Percentiles rank a stretch among this genome's conserved stretches.
phyloP scores from a whole-genome alignment of 2,113 vertebrate species.

The Calyptommatus sinebrachiatus region DNA sequence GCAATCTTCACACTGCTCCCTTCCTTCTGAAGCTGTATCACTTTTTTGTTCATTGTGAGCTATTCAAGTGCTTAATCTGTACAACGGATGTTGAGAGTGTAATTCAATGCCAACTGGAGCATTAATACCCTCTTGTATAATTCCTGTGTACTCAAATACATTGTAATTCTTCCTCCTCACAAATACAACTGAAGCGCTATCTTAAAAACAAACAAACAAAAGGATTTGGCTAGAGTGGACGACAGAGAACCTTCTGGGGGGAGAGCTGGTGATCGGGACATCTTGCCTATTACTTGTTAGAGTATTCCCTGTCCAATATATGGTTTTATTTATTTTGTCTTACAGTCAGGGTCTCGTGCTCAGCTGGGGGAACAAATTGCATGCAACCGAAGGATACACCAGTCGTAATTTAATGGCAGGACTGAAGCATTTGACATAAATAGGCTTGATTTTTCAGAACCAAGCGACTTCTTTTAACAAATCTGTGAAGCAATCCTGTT shows the following conservation, averaged over 20 bases:
- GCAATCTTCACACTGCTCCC: background rate
- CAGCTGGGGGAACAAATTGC: slow-evolving; percentile 37
- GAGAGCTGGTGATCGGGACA: no score
- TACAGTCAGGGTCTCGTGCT: slow-evolving; percentile 25
- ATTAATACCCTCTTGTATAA: slow-evolving; percentile 18
- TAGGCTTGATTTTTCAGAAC: slow-evolving; percentile 24
- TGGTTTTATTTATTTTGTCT: slow-evolving; percentile 20
- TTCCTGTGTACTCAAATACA: slow-evolving; percentile 26
- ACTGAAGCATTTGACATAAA: slow-evolving; percentile 9
- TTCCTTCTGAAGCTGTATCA: slow-evolving; percentile 18
- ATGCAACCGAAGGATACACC: slow-evolving; percentile 24
- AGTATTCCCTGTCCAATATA: slow-evolving; percentile 18
- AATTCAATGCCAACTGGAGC: slow-evolving; percentile 33
- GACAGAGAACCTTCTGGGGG: background rate
- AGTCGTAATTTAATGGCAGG: slow-evolving; percentile 30
- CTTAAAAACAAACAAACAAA: slow-evolving; percentile 24
- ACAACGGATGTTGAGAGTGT: slow-evolving; percentile 20
- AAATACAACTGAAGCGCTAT: slow-evolving; percentile 25
- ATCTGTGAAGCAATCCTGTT: slow-evolving; percentile 28
- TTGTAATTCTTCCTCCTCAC: slow-evolving; percentile 33
- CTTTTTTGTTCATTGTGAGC: slow-evolving; percentile 23
- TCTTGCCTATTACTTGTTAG: slow-evolving; percentile 36
- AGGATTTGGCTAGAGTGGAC: background rate
- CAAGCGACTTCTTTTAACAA: slow-evolving; percentile 38
- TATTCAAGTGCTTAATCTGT: slow-evolving; percentile 26